These are phyloP conservation scores for Canis aureus DNA, from an alignment of 2,113 vertebrate genomes.

Conservation along the genomic window DNA sequence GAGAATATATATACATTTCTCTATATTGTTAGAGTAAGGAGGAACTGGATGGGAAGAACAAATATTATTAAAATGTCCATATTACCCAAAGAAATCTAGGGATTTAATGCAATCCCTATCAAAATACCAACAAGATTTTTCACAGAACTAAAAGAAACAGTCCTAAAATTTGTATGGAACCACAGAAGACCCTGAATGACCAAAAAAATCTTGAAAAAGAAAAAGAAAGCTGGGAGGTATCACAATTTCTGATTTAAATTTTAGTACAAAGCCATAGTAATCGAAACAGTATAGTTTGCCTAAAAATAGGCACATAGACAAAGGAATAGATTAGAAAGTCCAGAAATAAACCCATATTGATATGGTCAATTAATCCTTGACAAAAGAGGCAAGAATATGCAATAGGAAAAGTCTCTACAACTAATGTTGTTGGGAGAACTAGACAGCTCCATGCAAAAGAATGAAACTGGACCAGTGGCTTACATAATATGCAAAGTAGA, in stretches of 20 bases:
- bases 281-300: neutral
- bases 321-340: neutral
- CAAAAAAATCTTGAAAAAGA: too few species aligned
- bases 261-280: neutral
- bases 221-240: too few species aligned
- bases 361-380: neutral
- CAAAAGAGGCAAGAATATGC: neutral
- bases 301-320: neutral
- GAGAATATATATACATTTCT: neutral
- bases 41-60: neutral
- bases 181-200: too few species aligned
- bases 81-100: too few species aligned
- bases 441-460: neutral
- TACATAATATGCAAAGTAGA: neutral
- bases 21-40: neutral
- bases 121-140: too few species aligned
- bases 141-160: too few species aligned
- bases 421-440: neutral
- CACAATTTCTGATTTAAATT: neutral
- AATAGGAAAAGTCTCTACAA: neutral
- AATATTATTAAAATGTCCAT: too few species aligned
- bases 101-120: too few species aligned
- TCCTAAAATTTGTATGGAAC: too few species aligned
- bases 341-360: neutral
- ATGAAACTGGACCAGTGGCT: neutral